Percentiles rank a stretch among this genome's conserved stretches.
phyloP scores from a whole-genome alignment of 2,888 invertebrate species.

The Agonum fuliginosum region DNA sequence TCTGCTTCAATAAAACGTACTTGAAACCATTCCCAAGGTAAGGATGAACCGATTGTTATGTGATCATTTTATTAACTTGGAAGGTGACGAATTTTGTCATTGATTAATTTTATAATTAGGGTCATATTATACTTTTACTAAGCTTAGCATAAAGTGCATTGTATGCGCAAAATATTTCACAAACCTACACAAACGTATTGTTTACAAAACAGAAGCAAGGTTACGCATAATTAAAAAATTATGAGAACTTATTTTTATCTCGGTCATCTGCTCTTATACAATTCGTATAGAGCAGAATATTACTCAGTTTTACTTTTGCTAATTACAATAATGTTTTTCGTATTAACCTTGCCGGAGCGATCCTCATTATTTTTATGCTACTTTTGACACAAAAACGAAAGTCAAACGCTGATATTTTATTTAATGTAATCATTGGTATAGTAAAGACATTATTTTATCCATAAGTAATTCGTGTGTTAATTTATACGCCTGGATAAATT shows the following conservation, averaged over 20 bases:
- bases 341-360: conserved; percentile 34
- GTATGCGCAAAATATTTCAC: conserved; percentile 45
- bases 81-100: conserved; percentile 38
- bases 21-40: conserved; percentile 56
- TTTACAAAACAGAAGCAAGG: conserved; percentile 53
- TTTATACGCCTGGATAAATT: too few relatives aligned
- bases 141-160: conserved; percentile 7
- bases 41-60: conserved; percentile 55
- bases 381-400: neutral
- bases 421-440: too few relatives aligned
- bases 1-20: conserved; percentile 55
- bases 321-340: conserved; percentile 30
- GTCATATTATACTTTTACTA: conserved; percentile 15
- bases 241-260: conserved; percentile 46
- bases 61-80: conserved; percentile 45
- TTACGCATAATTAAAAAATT: conserved; percentile 50
- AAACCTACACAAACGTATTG: conserved; percentile 46
- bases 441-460: too few relatives aligned
- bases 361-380: neutral
- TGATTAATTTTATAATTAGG: conserved; percentile 23
- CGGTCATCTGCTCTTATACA: conserved; percentile 46
- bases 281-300: conserved; percentile 32
- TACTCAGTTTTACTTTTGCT: conserved; percentile 30
- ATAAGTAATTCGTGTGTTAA: too few relatives aligned
- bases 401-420: too few relatives aligned